Percentiles rank a stretch among this genome's conserved stretches.
Conservation (phyloP, 2,888 invertebrate species). For the Trypoxylon attenuatum region DNA sequence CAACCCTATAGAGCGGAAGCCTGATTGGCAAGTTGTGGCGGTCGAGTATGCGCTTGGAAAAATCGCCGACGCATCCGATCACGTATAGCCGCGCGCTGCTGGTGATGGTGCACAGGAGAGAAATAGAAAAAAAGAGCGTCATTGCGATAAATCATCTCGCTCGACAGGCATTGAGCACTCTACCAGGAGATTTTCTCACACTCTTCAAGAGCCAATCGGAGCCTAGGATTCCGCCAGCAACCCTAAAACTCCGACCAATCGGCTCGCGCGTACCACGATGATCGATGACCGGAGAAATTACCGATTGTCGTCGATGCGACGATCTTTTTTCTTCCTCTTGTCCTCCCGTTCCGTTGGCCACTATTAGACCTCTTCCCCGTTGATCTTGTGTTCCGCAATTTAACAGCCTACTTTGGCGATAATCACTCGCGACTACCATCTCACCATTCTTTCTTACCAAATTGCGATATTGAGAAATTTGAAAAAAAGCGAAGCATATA, state of each 20-base stretch:
- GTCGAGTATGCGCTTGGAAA: slow-evolving; percentile 7
- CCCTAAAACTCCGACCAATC: slow-evolving; percentile 46
- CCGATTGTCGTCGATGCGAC: slow-evolving; percentile 53
- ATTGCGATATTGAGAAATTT: too few species aligned
- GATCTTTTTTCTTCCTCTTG: slow-evolving; percentile 33
- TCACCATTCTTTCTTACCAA: too few species aligned
- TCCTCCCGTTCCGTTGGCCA: slow-evolving; percentile 13
- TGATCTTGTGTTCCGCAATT: slow-evolving; percentile 3
- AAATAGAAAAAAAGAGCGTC: slow-evolving; percentile 55
- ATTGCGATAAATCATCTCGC: slow-evolving; percentile 68
- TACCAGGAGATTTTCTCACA: slow-evolving; percentile 59
- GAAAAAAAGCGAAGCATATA: too few species aligned
- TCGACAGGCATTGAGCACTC: slow-evolving; percentile 64
- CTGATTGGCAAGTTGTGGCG: not conserved
- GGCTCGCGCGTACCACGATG: slow-evolving; percentile 38
- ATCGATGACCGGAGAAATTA: slow-evolving; percentile 59
- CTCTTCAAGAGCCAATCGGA: slow-evolving; percentile 44
- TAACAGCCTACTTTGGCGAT: too few species aligned
- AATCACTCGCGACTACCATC: too few species aligned
- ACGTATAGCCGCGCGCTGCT: slow-evolving; percentile 14
- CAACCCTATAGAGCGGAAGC: not conserved
- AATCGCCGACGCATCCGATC: slow-evolving; percentile 17
- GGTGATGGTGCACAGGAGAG: slow-evolving; percentile 13
- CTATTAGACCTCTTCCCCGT: slow-evolving; percentile 14
- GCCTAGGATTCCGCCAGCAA: slow-evolving; percentile 31